phyloP scores from a whole-genome alignment of 2,888 invertebrate genomes.

The Andrena praecox region DNA sequence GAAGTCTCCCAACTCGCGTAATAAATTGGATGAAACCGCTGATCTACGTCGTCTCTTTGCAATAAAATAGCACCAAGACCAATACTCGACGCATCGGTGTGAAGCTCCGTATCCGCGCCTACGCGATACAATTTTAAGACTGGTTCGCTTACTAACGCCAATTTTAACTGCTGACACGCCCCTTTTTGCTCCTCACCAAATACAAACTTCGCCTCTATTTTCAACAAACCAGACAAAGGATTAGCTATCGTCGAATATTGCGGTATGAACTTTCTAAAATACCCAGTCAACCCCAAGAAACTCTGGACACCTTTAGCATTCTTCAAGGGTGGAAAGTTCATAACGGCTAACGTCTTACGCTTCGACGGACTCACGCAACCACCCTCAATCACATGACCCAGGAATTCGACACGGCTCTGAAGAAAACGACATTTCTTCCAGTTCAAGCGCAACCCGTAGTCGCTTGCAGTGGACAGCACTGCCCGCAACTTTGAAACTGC shows the following conservation, averaged over 20 bases:
- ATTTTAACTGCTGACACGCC: not conserved
- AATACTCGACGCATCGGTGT: constrained; percentile 15
- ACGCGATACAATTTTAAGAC: not conserved
- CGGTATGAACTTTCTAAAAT: constrained; percentile 65
- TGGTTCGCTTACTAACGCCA: not conserved
- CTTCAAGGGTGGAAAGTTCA: constrained; percentile 48
- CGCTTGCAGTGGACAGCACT: not conserved
- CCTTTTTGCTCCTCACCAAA: not conserved
- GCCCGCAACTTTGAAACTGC: not conserved
- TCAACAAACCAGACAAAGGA: constrained; percentile 71
- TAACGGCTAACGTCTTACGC: constrained; percentile 55
- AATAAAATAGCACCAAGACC: constrained; percentile 67
- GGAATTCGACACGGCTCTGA: not conserved
- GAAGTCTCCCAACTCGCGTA: constrained; percentile 69
- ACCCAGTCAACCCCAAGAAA: constrained; percentile 63
- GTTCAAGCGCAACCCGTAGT: constrained; percentile 15
- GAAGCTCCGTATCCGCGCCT: not conserved
- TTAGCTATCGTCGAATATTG: constrained; percentile 66
- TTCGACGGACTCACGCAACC: constrained; percentile 4
- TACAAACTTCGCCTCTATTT: constrained; percentile 4
- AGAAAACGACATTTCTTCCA: constrained; percentile 27
- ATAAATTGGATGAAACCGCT: constrained; percentile 61
- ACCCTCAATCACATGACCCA: constrained; percentile 7
- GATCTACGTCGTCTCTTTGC: constrained; percentile 57
- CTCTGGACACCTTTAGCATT: constrained; percentile 9